Base-by-base conservation (phyloP, 2,797 vertebrate genomes). In the Myotis pilosus region DNA sequence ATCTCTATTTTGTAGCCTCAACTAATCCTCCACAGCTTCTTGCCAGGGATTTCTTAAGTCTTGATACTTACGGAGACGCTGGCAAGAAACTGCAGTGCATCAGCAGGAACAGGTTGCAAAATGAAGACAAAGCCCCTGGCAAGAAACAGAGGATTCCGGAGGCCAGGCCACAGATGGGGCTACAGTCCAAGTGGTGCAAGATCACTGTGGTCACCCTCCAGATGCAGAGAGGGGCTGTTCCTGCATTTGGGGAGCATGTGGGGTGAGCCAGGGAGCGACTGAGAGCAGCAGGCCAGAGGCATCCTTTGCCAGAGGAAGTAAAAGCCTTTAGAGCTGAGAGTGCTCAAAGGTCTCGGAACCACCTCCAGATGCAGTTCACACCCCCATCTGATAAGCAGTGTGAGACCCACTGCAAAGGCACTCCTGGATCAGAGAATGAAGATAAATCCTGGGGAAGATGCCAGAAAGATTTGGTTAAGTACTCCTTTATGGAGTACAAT, bases 11-110 rank as follows among this genome's bases (percentile, higher is more conserved):
- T 88, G 83, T 93, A 95, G 89, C 83, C 96, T 93, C 85, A 22
- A 47, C 87, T 96, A 96, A 95, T 93, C 93, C 75, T 87, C 33
- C 66, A 20, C 11, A 92, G 51, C 41, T 93, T 84, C 94, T 94
- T 95, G 93, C 96, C 94, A 96, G 96, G 83, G 66, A 89, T 80
- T 95, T 94, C 88, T 93, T 93, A 95, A 95, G 74, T 94, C 75
- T 78, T 60, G 47, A 90, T 88, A 62, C 36, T 92, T 69, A 62
- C 6, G 44, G 47, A 87, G 79, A 90, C 3, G 23, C 74, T 93
- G 96, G 92, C 95, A 95, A 90, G 79, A 89, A 91, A 91, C 30
- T 71, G 8, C 47, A 7, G 25, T 36, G 71, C 72, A 93, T 94
- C 83, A 95, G 95, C 89, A 94, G 81, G 92, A 89, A 92, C 87